A percentile compares a stretch with the other conserved stretches of the same genome.
Evolutionary conservation across 2,113 vertebrate genomes (phyloP).

Genomic region (Hydrolagus affinis): DNA sequence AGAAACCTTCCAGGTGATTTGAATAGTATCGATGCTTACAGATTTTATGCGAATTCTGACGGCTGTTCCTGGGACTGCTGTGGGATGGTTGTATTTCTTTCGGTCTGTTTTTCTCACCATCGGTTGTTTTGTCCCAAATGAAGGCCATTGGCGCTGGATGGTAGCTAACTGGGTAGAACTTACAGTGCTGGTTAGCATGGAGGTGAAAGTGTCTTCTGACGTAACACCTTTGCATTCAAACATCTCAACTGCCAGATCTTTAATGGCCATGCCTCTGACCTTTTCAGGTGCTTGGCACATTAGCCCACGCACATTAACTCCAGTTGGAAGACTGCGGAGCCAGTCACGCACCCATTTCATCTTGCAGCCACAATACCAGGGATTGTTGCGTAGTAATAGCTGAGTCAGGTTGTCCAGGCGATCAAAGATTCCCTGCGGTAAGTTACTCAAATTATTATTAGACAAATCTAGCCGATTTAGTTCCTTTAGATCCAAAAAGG

Average conservation of each 20-base stretch:
- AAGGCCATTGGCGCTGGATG: constrained; percentile 76
- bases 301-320: constrained; percentile 93
- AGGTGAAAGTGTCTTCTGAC: constrained; percentile 50
- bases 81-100: constrained; percentile 75
- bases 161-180: constrained; percentile 69
- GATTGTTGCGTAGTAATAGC: constrained; percentile 90
- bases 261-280: constrained; percentile 95
- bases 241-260: constrained; percentile 80
- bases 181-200: constrained; percentile 69
- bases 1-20: constrained; percentile 92
- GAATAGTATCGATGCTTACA: constrained; percentile 79
- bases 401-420: constrained; percentile 97
- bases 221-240: constrained; percentile 78
- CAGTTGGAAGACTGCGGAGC: constrained; percentile 77
- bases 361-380: constrained; percentile 93
- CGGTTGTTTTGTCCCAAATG: constrained; percentile 79
- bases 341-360: constrained; percentile 98
- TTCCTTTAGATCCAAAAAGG: constrained; percentile 87
- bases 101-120: constrained; percentile 70
- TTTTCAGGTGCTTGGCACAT: constrained; percentile 98
- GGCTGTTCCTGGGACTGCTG: constrained; percentile 69
- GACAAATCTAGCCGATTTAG: constrained; percentile 92
- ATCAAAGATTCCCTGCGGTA: constrained; percentile 91
- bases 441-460: constrained; percentile 89
- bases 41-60: constrained; percentile 90